Percentiles rank a stretch among this genome's conserved stretches.
Evolutionary conservation across 2,888 invertebrate genomes (phyloP).

Genomic region (Eupithecia insigniata): DNA sequence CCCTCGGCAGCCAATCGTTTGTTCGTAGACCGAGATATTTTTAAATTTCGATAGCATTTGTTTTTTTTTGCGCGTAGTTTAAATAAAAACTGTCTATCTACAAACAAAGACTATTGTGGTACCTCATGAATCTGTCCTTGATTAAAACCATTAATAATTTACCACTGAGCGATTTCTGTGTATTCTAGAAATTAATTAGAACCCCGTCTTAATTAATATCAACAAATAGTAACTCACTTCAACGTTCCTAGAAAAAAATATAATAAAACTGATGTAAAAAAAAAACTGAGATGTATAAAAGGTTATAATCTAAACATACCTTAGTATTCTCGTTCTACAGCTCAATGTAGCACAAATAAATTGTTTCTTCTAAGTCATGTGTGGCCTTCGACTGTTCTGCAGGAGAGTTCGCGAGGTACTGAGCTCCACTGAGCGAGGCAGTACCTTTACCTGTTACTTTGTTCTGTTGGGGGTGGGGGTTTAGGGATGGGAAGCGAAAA

Average conservation of each 20-base stretch:
- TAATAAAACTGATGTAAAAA: neutral
- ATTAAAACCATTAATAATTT: constrained; percentile 3
- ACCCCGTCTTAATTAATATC: neutral
- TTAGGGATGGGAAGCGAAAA: constrained; percentile 38
- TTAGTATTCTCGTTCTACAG: constrained; percentile 20
- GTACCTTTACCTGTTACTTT: constrained; percentile 76
- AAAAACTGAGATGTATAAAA: neutral
- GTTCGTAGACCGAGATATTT: neutral
- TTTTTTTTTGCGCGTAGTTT: neutral
- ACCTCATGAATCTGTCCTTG: neutral
- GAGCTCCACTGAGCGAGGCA: constrained; percentile 48
- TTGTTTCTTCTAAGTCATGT: constrained; percentile 19
- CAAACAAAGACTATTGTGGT: neutral
- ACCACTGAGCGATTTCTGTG: neutral
- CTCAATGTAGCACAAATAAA: constrained; percentile 28
- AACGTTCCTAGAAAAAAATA: neutral
- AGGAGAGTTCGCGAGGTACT: constrained; percentile 54
- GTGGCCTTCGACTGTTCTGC: constrained; percentile 49
- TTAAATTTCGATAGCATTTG: neutral
- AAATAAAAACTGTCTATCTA: neutral
- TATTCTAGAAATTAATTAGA: constrained; percentile 4
- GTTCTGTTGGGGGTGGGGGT: constrained; percentile 35
- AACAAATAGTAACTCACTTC: neutral
- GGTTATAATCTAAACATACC: constrained; percentile 25
- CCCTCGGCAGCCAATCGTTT: neutral